These are phyloP conservation scores for Phrixothrix hirtus DNA, from an alignment of 2,888 invertebrate genomes.

Conservation along the genomic window DNA sequence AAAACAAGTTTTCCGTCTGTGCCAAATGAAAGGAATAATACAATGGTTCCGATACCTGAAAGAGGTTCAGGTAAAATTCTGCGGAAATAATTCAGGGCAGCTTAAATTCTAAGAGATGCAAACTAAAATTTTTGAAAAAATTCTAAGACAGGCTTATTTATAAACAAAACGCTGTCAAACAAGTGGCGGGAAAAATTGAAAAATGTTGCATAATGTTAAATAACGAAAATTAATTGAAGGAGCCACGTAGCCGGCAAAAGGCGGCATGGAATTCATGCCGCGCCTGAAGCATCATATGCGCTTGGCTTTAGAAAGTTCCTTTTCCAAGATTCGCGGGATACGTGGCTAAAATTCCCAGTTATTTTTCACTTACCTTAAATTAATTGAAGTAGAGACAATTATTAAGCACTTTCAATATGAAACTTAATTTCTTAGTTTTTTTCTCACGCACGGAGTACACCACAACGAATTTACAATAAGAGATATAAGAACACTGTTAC, in stretches of 20 bases:
- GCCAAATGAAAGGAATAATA: too few relatives aligned
- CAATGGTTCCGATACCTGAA: too few relatives aligned
- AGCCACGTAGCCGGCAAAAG: constrained; percentile 41
- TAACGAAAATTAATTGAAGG: constrained; percentile 11
- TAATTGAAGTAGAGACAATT: constrained; percentile 46
- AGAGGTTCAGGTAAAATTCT: too few relatives aligned
- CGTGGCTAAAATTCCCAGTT: constrained; percentile 20
- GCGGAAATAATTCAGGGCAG: too few relatives aligned
- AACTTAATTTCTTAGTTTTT: constrained; percentile 49
- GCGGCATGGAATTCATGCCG: constrained; percentile 39
- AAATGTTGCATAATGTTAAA: constrained; percentile 19
- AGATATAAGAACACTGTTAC: constrained; percentile 48
- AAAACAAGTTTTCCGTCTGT: too few relatives aligned
- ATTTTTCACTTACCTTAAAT: constrained; percentile 43
- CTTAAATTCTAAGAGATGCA: too few relatives aligned
- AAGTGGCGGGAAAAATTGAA: constrained; percentile 1
- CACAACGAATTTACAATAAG: constrained; percentile 51
- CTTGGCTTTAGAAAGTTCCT: constrained; percentile 27
- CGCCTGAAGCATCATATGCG: constrained; percentile 29
- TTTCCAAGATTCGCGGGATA: constrained; percentile 16
- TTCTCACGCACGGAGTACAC: constrained; percentile 56
- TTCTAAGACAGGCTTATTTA: too few relatives aligned
- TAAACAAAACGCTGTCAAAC: too few relatives aligned
- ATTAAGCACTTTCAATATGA: constrained; percentile 43
- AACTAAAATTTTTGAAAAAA: too few relatives aligned